Conservation (phyloP, 2,797 vertebrate species). For the Acrocephalus scirpaceus region DNA sequence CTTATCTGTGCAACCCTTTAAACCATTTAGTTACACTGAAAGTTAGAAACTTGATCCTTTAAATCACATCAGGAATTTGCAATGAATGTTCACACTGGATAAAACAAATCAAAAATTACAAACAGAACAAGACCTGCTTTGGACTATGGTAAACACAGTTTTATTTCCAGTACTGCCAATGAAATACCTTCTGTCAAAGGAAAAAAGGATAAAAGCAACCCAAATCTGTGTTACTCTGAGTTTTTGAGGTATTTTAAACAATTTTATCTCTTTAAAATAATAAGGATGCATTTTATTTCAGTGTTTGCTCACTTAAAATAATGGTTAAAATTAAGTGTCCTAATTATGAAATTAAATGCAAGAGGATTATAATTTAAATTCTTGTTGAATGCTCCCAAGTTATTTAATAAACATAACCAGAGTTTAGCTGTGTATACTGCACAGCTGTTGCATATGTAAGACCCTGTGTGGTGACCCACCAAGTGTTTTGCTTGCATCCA, state of each 20-base stretch:
- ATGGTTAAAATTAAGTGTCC: not conserved
- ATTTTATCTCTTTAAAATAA: not conserved
- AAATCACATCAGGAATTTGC: not conserved
- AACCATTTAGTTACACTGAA: not conserved
- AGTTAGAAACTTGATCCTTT: not conserved
- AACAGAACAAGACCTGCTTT: not conserved
- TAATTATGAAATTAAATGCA: conserved; percentile 40
- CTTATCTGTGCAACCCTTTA: not conserved
- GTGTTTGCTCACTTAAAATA: not conserved
- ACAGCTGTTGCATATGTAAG: not conserved
- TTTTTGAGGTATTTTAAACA: not conserved
- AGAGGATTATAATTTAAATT: conserved; percentile 16
- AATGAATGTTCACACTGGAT: not conserved
- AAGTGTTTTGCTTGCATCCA: not conserved
- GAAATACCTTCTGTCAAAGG: not conserved
- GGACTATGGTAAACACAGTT: not conserved
- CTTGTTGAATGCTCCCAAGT: not conserved
- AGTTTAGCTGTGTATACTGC: not conserved
- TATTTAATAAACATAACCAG: conserved; percentile 7
- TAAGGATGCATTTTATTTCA: not conserved
- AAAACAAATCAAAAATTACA: conserved; percentile 2
- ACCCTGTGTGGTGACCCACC: not conserved
- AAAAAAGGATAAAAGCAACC: not conserved
- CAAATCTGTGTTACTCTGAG: not conserved
- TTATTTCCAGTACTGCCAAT: not conserved